Evolutionary conservation across 2,113 vertebrate species (phyloP).

Genomic region (Garra rufa): DNA sequence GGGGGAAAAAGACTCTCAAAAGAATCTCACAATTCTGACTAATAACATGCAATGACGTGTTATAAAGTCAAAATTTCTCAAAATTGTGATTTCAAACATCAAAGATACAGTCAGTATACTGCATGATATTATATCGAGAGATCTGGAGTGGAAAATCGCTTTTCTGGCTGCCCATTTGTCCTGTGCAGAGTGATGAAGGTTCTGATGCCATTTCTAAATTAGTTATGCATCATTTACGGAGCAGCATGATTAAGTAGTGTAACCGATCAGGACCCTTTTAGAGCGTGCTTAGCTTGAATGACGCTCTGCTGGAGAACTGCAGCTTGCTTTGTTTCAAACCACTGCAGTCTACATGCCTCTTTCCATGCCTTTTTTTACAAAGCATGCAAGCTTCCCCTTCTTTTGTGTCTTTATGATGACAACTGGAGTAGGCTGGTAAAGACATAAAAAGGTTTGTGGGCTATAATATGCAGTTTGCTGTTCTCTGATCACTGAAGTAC

Average conservation of each 20-base stretch:
- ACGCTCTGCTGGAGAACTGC: conserved; percentile 30
- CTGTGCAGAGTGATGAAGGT: conserved; percentile 18
- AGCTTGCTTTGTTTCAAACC: conserved; percentile 25
- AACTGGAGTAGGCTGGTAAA: conserved; percentile 2
- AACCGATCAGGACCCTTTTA: conserved; percentile 32
- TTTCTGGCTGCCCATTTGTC: conserved; percentile 13
- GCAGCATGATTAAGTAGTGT: conserved; percentile 35
- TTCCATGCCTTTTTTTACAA: conserved; percentile 1
- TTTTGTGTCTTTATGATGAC: conserved; percentile 23
- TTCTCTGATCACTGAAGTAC: conserved; percentile 17
- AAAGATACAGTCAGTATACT: conserved; percentile 8
- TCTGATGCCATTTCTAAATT: conserved; percentile 36
- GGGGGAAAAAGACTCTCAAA: no score
- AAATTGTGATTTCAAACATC: no score
- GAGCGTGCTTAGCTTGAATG: conserved; percentile 32
- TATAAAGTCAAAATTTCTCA: no score
- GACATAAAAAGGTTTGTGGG: background rate
- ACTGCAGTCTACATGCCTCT: background rate
- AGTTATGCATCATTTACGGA: conserved; percentile 45
- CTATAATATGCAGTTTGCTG: background rate
- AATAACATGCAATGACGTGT: no score
- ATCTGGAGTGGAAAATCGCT: conserved; percentile 35
- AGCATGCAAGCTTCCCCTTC: conserved; percentile 8
- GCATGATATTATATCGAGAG: conserved; percentile 30
- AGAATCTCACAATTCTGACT: no score